Evolutionary conservation across 2,797 vertebrate species (phyloP), one percentile per base, ranked within the genome.

Genomic region (Poecilia velifera): DNA sequence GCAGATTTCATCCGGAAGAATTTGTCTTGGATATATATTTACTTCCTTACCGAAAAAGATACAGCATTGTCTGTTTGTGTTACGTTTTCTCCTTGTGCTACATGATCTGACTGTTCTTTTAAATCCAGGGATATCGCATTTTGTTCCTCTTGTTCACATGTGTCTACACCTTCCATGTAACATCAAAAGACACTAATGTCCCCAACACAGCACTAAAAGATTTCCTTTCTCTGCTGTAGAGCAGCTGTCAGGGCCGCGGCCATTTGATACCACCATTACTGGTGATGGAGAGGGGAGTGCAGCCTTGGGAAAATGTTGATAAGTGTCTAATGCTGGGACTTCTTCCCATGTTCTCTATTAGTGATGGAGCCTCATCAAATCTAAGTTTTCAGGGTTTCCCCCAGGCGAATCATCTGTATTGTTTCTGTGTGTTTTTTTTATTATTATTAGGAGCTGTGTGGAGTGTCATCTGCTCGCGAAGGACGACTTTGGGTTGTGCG

Each of bases 381-480:
- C 39, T 73, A 51, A 22, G 73, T 64, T 81, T 81, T 82, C 18
- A 72, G 41, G 64, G 82, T 80, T 80, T 2, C 45, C 31, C 28
- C 25, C 7, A 49, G 36, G 79, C 28, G 31, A 73, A 57, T 68
- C 93, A 88, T 94, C 70, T 72, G 79, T 82, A 76, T 0, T 83
- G 76, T 66, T 70, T 62, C 49, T 81, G 22, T 91, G 76, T 89
- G 41, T 45, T 14, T 81, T 82, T 41, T 41, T 41, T 41, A 6
- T 41, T 78, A 73, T 82, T 87, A 74, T 39, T 94, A 99, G 98
- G 95, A 93, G 91, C 93, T 99, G 98, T 89, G 95, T 98, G 66
- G 98, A 99, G 94, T 99, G 98, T 93, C 94, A 98, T 89, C 94
- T 99, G 82, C 96, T 96, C 91, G 94, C 93, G 0, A 81, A 95